Evolutionary conservation across 2,888 invertebrate species (phyloP).

Genomic region (Eristalis tenax): DNA sequence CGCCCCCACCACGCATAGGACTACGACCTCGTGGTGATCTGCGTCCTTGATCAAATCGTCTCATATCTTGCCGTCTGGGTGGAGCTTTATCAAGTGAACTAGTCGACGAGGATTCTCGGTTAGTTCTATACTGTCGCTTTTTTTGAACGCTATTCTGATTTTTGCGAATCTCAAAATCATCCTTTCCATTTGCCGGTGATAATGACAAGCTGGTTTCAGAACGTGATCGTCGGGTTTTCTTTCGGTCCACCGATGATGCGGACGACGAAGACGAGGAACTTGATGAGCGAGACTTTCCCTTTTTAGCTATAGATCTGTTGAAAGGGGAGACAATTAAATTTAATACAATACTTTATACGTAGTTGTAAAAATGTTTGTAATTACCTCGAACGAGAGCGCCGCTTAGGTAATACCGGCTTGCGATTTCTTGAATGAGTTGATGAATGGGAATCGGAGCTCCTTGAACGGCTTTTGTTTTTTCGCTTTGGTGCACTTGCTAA

Average conservation of each 20-base stretch:
- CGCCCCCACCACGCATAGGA: constrained; percentile 73
- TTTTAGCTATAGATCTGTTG: constrained; percentile 75
- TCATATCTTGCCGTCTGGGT: constrained; percentile 71
- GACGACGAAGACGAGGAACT: constrained; percentile 77
- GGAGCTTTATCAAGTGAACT: constrained; percentile 78
- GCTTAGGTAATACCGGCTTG: constrained; percentile 35
- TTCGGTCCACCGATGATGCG: constrained; percentile 76
- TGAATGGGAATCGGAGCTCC: constrained; percentile 66
- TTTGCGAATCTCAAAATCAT: constrained; percentile 87
- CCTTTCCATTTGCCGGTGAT: constrained; percentile 81
- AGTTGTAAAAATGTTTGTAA: not conserved
- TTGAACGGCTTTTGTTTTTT: constrained; percentile 74
- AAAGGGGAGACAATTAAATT: not conserved
- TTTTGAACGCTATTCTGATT: constrained; percentile 92
- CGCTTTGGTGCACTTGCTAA: constrained; percentile 81
- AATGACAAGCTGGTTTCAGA: constrained; percentile 79
- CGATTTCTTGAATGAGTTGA: constrained; percentile 67
- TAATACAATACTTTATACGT: not conserved
- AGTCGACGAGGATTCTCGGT: constrained; percentile 89
- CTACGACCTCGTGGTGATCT: constrained; percentile 75
- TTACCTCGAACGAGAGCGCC: constrained; percentile 68
- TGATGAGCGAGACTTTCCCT: constrained; percentile 74
- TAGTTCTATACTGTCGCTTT: constrained; percentile 93
- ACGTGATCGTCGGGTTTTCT: constrained; percentile 80
- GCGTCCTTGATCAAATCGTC: constrained; percentile 74